Percentiles rank a stretch among this genome's conserved stretches.
Conservation (phyloP, 2,888 invertebrate genomes). For the Coremacera marginata region DNA sequence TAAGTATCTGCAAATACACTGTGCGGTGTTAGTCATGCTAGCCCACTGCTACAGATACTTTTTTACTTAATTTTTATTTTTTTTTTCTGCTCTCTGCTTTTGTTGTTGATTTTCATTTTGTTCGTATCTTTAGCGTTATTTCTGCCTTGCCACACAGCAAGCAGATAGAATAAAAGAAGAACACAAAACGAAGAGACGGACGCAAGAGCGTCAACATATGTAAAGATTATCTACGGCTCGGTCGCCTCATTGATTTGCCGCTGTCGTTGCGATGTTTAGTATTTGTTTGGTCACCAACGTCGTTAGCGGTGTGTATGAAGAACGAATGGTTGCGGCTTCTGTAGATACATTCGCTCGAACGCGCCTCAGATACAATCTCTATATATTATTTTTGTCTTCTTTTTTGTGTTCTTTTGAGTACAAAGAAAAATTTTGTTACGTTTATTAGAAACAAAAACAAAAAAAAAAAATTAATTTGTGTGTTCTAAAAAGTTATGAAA, state of each 20-base stretch:
- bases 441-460: not conserved
- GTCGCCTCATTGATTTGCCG: constrained; percentile 28
- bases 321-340: constrained; percentile 38
- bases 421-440: not conserved
- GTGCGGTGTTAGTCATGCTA: constrained; percentile 13
- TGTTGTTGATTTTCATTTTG: not conserved
- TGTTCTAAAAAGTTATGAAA: not conserved
- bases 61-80: not conserved
- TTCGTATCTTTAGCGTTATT: constrained; percentile 26
- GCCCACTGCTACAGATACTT: constrained; percentile 21
- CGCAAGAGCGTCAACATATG: not conserved
- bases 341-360: constrained; percentile 25
- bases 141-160: constrained; percentile 11
- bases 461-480: not conserved
- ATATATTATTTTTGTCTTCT: not conserved
- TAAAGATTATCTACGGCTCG: constrained; percentile 28
- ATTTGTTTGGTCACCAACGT: constrained; percentile 67
- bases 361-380: constrained; percentile 31
- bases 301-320: constrained; percentile 58
- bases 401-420: not conserved
- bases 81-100: too few species aligned
- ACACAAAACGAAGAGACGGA: constrained; percentile 1
- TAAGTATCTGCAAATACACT: not conserved
- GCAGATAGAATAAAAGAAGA: not conserved
- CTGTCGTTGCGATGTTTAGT: constrained; percentile 51